A percentile compares a stretch with the other conserved stretches of the same genome.
Evolutionary conservation across 2,797 vertebrate species (phyloP).

Genomic region (Cynodonichthys magdalenae): DNA sequence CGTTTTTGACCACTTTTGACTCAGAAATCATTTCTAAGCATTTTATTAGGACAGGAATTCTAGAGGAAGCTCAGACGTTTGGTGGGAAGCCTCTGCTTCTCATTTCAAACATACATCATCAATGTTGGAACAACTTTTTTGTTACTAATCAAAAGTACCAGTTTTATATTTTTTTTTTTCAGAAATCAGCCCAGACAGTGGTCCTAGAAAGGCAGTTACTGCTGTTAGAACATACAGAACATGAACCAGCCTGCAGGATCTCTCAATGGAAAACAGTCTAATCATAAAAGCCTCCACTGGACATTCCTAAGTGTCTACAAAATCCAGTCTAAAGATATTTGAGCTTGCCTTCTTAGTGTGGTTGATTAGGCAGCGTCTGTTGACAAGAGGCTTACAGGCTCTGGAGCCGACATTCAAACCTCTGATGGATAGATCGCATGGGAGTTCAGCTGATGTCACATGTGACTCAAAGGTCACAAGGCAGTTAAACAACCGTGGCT

Average conservation of each 20-base stretch:
- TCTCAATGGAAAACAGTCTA: background rate
- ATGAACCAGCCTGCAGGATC: background rate
- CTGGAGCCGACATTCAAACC: background rate
- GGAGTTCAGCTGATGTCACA: slow-evolving; percentile 10
- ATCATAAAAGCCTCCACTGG: slow-evolving; percentile 6
- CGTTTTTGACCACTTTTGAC: too few relatives aligned
- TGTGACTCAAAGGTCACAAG: slow-evolving; percentile 17
- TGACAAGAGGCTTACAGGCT: slow-evolving; percentile 1
- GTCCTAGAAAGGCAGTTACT: too few relatives aligned
- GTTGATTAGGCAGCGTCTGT: slow-evolving; percentile 2
- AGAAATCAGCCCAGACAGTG: background rate
- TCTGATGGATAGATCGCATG: background rate
- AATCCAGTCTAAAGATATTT: slow-evolving; percentile 10
- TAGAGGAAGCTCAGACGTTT: background rate
- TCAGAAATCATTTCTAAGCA: too few relatives aligned
- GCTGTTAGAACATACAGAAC: background rate
- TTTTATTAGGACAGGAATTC: background rate
- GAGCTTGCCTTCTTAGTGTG: background rate
- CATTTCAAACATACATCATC: background rate
- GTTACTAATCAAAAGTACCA: too few relatives aligned
- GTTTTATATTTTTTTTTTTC: background rate
- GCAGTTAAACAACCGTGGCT: background rate
- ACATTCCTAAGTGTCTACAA: slow-evolving; percentile 2
- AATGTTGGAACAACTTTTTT: too few relatives aligned
- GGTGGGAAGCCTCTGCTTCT: background rate